Conservation (phyloP, 2,888 invertebrate genomes). For the Noctua comes region DNA sequence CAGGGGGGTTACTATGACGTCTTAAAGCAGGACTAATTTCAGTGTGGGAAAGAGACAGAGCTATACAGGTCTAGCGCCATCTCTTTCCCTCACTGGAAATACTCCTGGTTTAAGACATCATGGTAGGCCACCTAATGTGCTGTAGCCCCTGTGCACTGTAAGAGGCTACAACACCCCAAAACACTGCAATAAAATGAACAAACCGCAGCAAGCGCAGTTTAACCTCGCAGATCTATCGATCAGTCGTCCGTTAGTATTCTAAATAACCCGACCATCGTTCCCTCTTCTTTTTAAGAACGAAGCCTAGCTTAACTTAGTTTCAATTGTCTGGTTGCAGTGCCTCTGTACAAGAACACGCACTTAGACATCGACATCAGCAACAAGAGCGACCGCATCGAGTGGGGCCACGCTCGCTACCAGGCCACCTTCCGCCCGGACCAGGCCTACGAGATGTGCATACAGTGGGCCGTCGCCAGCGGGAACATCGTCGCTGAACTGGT, state of each 20-base stretch:
- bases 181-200: too few relatives aligned
- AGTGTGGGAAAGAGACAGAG: too few relatives aligned
- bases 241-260: not conserved
- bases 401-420: conserved; percentile 98
- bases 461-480: conserved; percentile 99
- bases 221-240: not conserved
- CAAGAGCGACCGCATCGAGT: conserved; percentile 97
- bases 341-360: conserved; percentile 95
- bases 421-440: conserved; percentile 96
- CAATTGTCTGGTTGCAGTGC: conserved; percentile 62
- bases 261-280: not conserved
- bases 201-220: too few relatives aligned
- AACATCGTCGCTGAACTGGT: conserved; percentile 98
- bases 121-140: too few relatives aligned
- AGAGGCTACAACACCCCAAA: too few relatives aligned
- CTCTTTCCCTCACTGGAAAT: too few relatives aligned
- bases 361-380: conserved; percentile 95
- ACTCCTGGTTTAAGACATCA: too few relatives aligned
- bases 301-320: not conserved
- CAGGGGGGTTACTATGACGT: too few relatives aligned
- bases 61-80: too few relatives aligned
- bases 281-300: not conserved
- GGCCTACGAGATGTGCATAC: conserved; percentile 98
- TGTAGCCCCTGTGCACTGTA: too few relatives aligned
- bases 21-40: too few relatives aligned